Evolutionary conservation across 2,888 invertebrate species (phyloP).

Genomic region (Octonoba sinensis): DNA sequence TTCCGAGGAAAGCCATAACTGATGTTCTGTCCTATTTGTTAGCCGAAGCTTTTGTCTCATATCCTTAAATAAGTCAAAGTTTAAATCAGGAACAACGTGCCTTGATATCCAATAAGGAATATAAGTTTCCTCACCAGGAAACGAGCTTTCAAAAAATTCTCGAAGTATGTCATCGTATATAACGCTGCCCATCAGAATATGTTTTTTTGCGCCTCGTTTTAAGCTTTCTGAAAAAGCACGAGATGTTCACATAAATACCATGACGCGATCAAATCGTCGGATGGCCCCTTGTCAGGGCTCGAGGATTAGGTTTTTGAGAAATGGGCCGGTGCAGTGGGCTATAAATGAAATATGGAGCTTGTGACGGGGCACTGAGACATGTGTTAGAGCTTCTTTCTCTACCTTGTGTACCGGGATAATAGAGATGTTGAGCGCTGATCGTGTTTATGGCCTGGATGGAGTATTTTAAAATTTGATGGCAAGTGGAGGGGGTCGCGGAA

Average conservation of each 20-base stretch:
- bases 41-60: too few relatives aligned
- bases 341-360: slow-evolving; percentile 59
- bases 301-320: slow-evolving; percentile 50
- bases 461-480: neutral
- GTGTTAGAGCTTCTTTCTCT: slow-evolving; percentile 11
- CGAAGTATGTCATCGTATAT: slow-evolving; percentile 37
- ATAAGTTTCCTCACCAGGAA: slow-evolving; percentile 17
- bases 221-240: too few relatives aligned
- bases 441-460: slow-evolving; percentile 34
- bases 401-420: slow-evolving; percentile 22
- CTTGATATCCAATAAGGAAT: too few relatives aligned
- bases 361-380: slow-evolving; percentile 47
- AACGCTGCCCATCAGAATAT: neutral
- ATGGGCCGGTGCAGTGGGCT: slow-evolving; percentile 38
- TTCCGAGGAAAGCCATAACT: too few relatives aligned
- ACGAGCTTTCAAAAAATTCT: slow-evolving; percentile 25
- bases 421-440: slow-evolving; percentile 55
- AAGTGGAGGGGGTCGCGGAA: neutral
- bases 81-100: too few relatives aligned
- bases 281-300: slow-evolving; percentile 25
- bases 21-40: too few relatives aligned
- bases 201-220: too few relatives aligned
- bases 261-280: slow-evolving; percentile 35
- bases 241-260: slow-evolving; percentile 39
- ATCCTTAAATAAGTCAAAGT: too few relatives aligned